phyloP scores from a whole-genome alignment of 2,797 vertebrate species.

The Melanotaenia boesemani region DNA sequence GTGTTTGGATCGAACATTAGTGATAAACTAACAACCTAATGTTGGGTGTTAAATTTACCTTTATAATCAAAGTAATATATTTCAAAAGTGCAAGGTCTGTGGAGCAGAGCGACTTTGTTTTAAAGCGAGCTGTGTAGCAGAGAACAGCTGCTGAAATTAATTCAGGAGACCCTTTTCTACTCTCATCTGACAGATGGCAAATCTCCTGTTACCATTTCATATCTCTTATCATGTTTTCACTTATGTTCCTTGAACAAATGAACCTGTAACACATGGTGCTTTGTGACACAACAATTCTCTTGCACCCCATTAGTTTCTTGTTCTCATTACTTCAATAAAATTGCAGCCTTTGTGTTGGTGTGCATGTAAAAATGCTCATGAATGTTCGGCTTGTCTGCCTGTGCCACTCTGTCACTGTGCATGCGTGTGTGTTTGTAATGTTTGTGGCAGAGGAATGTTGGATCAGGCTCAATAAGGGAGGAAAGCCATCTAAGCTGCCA shows the following conservation, averaged over 20 bases:
- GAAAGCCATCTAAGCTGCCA: slow-evolving; percentile 69
- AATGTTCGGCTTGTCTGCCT: neutral
- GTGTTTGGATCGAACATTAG: slow-evolving; percentile 2
- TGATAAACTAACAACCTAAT: slow-evolving; percentile 25
- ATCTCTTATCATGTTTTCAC: slow-evolving; percentile 70
- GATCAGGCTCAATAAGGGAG: slow-evolving; percentile 40
- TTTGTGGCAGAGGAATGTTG: slow-evolving; percentile 42
- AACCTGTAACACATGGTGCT: slow-evolving; percentile 52
- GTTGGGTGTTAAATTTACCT: slow-evolving; percentile 21
- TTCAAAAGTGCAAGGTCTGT: slow-evolving; percentile 27
- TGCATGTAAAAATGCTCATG: neutral
- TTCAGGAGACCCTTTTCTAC: slow-evolving; percentile 59
- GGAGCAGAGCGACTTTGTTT: slow-evolving; percentile 37
- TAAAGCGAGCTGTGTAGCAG: slow-evolving; percentile 52
- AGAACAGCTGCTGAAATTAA: slow-evolving; percentile 78
- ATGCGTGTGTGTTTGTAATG: slow-evolving; percentile 19
- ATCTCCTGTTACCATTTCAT: slow-evolving; percentile 72
- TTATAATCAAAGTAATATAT: slow-evolving; percentile 42
- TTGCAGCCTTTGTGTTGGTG: neutral
- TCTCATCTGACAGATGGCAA: slow-evolving; percentile 75
- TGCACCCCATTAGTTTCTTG: slow-evolving; percentile 24
- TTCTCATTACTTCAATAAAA: slow-evolving; percentile 48
- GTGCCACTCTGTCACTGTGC: slow-evolving; percentile 3
- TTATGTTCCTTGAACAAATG: slow-evolving; percentile 61
- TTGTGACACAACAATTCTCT: slow-evolving; percentile 40